A percentile compares a stretch with the other conserved stretches of the same genome.
These are phyloP conservation scores for Herminia tarsipennalis DNA, from an alignment of 2,888 invertebrate species.

Conservation along the genomic window DNA sequence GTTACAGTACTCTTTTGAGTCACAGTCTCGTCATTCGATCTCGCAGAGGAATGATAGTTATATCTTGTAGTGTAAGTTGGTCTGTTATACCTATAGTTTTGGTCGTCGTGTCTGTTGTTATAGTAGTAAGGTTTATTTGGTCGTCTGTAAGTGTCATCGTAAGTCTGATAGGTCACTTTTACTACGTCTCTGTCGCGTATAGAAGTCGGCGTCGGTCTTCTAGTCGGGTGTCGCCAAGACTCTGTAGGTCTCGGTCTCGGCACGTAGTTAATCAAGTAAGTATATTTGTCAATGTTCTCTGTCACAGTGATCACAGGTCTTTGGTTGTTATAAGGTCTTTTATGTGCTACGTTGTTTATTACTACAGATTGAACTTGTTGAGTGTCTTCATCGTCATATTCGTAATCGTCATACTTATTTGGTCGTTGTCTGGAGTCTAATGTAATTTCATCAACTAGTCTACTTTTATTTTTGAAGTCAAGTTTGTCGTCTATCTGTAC, in stretches of 20 bases:
- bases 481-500: conserved; percentile 85
- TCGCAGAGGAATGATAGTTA: conserved; percentile 65
- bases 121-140: conserved; percentile 72
- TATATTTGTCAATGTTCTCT: conserved; percentile 79
- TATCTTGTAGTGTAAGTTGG: conserved; percentile 58
- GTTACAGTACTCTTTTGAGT: conserved; percentile 31
- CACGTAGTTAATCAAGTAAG: conserved; percentile 83
- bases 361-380: conserved; percentile 77
- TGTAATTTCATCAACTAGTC: conserved; percentile 66
- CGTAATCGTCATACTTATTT: conserved; percentile 61
- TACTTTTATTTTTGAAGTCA: conserved; percentile 82
- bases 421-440: conserved; percentile 59
- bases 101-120: conserved; percentile 63
- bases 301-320: conserved; percentile 79
- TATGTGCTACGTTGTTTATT: conserved; percentile 69
- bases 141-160: conserved; percentile 78
- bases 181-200: conserved; percentile 71
- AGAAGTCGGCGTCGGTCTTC: conserved; percentile 48
- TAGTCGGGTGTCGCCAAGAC: conserved; percentile 75
- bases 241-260: conserved; percentile 80
- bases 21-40: conserved; percentile 67
- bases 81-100: conserved; percentile 62
- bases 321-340: conserved; percentile 68
- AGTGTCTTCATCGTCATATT: conserved; percentile 62
- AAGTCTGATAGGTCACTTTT: conserved; percentile 80